Evolutionary conservation across 92 coral and sea anemone genomes (phyloP).

Genomic region (Heliopora coerulea): DNA sequence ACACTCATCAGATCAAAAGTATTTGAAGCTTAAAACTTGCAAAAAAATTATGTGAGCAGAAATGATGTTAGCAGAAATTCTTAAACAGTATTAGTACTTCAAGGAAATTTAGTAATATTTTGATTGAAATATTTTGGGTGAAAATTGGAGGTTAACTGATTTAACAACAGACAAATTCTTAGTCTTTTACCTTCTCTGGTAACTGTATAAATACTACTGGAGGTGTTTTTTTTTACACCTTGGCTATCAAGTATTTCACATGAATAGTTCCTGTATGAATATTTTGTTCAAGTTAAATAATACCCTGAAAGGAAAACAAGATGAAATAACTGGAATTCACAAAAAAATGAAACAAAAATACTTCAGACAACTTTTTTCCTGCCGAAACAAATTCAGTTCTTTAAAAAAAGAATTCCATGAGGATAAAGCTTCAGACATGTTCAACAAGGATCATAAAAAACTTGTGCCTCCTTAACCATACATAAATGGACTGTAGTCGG

Average conservation of each 20-base stretch:
- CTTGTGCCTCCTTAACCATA: too few relatives aligned
- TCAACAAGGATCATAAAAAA: too few relatives aligned
- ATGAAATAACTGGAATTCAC: constrained; percentile 5
- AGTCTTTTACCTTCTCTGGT: neutral
- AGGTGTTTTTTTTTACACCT: neutral
- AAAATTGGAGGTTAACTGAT: neutral
- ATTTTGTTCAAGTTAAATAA: neutral
- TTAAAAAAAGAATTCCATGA: too few relatives aligned
- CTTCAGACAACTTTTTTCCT: too few relatives aligned
- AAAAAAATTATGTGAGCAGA: too few relatives aligned
- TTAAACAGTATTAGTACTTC: neutral
- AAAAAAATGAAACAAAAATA: too few relatives aligned
- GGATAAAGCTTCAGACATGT: too few relatives aligned
- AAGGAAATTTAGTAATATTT: neutral
- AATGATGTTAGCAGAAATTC: too few relatives aligned
- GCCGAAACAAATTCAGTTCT: too few relatives aligned
- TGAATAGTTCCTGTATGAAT: constrained; percentile 1
- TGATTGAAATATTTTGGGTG: neutral
- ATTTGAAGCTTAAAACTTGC: too few relatives aligned
- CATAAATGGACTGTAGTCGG: too few relatives aligned
- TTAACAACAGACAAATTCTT: constrained; percentile 4
- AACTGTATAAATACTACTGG: neutral
- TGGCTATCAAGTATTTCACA: neutral
- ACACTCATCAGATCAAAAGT: too few relatives aligned
- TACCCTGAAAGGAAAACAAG: constrained; percentile 2